Evolutionary conservation across 2,113 vertebrate species (phyloP), one percentile per base, ranked within the genome.

Genomic region (Meriones unguiculatus): DNA sequence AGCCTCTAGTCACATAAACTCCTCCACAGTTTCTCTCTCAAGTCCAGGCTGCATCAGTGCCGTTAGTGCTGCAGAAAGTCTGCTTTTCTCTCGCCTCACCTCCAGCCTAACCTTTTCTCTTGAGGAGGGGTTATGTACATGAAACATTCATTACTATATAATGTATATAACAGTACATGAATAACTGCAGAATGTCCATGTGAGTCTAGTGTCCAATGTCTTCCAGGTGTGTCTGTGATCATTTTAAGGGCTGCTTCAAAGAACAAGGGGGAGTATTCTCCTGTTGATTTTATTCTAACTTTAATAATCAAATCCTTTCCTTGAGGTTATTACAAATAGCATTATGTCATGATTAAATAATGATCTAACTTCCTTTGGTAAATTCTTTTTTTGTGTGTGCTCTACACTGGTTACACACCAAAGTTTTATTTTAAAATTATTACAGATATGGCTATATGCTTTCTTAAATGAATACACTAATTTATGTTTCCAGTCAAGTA

Each of bases 291-390:
- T 91, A 46, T 87, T 70, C 64, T 85, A 75, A n/a, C 0, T 91
- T 95, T 72, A 65, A 14, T 75, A 81, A 94, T 87, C n/a, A 97
- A 75, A 82, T 92, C 17, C 15, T 20, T 86, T 92, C 17, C 15
- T 20, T 86, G 18, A 90, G 76, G 15, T 92, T 92, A 30, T 90
- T 62, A 87, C 28, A 92, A 95, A 62, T 52, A 84, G 41, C 70
- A 73, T 70, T 91, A 57, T 90, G n/a, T 89, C 32, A 70, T 89
- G 12, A 73, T 82, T 93, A 87, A 94, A 77, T 90, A 86, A 85
- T 90, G 20, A 57, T 70, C 82, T 89, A 50, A 80, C 54, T 88
- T 94, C 50, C n/a, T 80, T 87, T 88, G 89, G 28, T 80, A 73
- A 90, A 22, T 77, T 97, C 30, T 95, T 86, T 46, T 46, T 46